Conservation (phyloP, 1,140 invertebrate species). For the Glomeris maerens region DNA sequence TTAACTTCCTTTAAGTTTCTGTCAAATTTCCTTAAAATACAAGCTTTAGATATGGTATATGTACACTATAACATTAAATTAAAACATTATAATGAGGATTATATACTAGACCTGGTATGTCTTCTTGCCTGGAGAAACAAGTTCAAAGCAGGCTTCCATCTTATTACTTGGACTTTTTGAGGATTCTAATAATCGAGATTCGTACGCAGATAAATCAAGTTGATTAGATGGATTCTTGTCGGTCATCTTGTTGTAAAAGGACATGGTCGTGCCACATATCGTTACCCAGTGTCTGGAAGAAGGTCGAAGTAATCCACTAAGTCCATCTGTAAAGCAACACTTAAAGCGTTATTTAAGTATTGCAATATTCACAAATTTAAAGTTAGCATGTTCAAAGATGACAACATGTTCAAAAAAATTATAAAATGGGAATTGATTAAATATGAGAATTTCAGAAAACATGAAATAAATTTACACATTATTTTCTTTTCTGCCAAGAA, state of each 20-base stretch:
- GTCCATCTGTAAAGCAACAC: not conserved
- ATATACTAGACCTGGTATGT: conserved; percentile 3
- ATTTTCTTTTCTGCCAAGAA: too few relatives aligned
- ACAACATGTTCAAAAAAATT: too few relatives aligned
- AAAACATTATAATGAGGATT: too few relatives aligned
- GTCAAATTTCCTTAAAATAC: not conserved
- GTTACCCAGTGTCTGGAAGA: not conserved
- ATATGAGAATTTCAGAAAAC: too few relatives aligned
- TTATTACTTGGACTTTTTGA: not conserved
- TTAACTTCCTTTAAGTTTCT: not conserved
- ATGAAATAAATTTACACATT: too few relatives aligned
- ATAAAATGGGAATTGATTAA: too few relatives aligned
- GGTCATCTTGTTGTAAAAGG: not conserved
- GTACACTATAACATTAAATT: too few relatives aligned
- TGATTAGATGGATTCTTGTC: not conserved
- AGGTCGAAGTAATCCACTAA: not conserved
- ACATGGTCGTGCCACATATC: not conserved
- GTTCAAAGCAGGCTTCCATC: not conserved
- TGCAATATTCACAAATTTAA: too few relatives aligned
- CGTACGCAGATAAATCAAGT: not conserved
- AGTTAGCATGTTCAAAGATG: too few relatives aligned
- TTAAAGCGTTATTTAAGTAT: too few relatives aligned
- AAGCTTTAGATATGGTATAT: not conserved
- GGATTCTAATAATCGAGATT: not conserved
- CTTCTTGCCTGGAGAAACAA: not conserved